Evolutionary conservation across 2,113 vertebrate species (phyloP).

Genomic region (Perccottus glenii): DNA sequence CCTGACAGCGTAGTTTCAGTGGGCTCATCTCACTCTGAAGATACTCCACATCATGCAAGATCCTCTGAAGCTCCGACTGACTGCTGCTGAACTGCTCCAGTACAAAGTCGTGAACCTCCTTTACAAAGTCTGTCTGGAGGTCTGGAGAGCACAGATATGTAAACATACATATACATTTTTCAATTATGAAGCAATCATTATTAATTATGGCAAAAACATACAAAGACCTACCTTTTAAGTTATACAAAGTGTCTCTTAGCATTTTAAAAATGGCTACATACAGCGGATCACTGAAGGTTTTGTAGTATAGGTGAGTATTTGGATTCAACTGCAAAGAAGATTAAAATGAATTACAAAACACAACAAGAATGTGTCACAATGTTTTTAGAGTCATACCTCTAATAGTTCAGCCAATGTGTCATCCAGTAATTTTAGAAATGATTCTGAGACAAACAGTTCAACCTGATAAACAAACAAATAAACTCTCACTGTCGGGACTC

Average conservation of each 20-base stretch:
- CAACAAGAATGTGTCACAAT: not conserved
- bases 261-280: constrained; percentile 97
- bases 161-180: not conserved
- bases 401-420: constrained; percentile 77
- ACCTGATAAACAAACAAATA: constrained; percentile 75
- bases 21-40: constrained; percentile 92
- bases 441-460: constrained; percentile 89
- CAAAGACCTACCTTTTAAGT: constrained; percentile 87
- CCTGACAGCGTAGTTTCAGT: constrained; percentile 94
- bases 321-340: constrained; percentile 77
- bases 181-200: too few relatives aligned
- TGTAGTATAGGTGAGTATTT: constrained; percentile 85
- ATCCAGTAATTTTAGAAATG: constrained; percentile 89
- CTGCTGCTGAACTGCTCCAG: constrained; percentile 97
- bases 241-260: constrained; percentile 94
- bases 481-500: not conserved
- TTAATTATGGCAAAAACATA: not conserved
- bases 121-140: constrained; percentile 91
- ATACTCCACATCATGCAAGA: constrained; percentile 92
- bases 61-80: constrained; percentile 95
- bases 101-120: constrained; percentile 97
- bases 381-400: constrained; percentile 78
- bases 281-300: constrained; percentile 92
- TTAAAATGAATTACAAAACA: not conserved
- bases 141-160: constrained; percentile 74